Evolutionary conservation across 2,797 vertebrate species (phyloP), one percentile per base, ranked within the genome.

Genomic region (Numenius phaeopus): DNA sequence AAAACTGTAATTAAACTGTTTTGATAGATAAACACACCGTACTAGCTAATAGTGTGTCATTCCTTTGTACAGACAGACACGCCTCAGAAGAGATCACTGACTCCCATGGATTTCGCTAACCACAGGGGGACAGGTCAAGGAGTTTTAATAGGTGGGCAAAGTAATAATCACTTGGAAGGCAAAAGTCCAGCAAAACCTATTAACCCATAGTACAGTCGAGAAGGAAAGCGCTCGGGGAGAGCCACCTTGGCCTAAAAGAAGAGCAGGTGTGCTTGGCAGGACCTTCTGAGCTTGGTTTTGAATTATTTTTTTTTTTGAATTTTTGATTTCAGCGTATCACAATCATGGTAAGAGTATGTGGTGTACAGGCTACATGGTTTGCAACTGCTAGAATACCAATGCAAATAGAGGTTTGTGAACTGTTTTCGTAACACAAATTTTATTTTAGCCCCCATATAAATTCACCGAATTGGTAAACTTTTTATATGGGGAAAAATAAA

Each of bases 51-150:
- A 34, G 57, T 24, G 6, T 26, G 3, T 89, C 20, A 80, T 91
- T 78, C 32, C 32, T 95, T 95, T 72, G 83, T 87, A 80, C 96
- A 99, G 99, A 97, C 95, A 52, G 98, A 98, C 55, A 97, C 94
- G 4, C 95, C 95, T 75, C 97, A 97, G 66, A 99, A 98, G 97
- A 97, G 97, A 66, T 98, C 98, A 7, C 50, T 98, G 93, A 98
- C 98, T 29, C 95, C 98, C 1, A 65, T 98, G 95, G 98, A 98
- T 93, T 98, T 98, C 96, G 94, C 94, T 88, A 97, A 98, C 73
- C 97, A 97, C 40, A 95, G 95, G 37, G 98, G 97, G 95, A 96
- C 90, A 3, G 95, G 97, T 58, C 98, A 98, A 89, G 97, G 96
- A 27, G 87, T 98, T 94, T 90, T 98, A 83, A 94, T 97, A 98